Evolutionary conservation across 1,140 invertebrate species (phyloP).

Genomic region (Tetragonula clypearis): DNA sequence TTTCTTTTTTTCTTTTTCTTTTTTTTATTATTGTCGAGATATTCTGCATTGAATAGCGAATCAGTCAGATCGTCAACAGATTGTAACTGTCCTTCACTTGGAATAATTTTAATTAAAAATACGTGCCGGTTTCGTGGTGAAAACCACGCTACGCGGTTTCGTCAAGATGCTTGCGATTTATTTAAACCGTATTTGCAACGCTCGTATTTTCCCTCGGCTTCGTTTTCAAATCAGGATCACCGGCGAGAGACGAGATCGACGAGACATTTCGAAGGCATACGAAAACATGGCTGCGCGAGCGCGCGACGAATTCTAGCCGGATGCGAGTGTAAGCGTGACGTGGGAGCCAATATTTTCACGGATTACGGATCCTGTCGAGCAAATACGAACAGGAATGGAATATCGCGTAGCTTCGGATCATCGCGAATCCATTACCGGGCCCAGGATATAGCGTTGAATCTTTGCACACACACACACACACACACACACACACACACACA

Average conservation of each 20-base stretch:
- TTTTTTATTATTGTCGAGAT: too few species aligned
- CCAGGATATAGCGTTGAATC: background rate
- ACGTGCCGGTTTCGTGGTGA: too few species aligned
- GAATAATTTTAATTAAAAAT: too few species aligned
- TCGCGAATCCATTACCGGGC: background rate
- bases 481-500: background rate
- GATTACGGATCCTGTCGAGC: slow-evolving; percentile 3
- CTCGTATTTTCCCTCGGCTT: background rate
- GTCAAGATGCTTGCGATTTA: too few species aligned
- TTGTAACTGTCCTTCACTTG: too few species aligned
- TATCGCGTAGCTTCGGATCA: background rate
- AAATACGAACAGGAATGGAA: slow-evolving; percentile 19
- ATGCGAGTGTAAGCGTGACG: background rate
- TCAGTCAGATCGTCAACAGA: too few species aligned
- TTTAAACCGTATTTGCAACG: background rate
- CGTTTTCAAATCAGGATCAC: background rate
- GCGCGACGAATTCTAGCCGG: background rate
- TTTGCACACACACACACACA: background rate
- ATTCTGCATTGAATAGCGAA: too few species aligned
- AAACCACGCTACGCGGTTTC: too few species aligned
- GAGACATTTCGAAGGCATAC: background rate
- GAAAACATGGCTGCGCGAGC: background rate
- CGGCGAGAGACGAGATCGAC: background rate
- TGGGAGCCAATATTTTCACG: slow-evolving; percentile 14
- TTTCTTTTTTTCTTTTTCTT: too few species aligned